These are phyloP conservation scores for Glaucopsyche alexis DNA, from an alignment of 2,888 invertebrate species.

Conservation along the genomic window DNA sequence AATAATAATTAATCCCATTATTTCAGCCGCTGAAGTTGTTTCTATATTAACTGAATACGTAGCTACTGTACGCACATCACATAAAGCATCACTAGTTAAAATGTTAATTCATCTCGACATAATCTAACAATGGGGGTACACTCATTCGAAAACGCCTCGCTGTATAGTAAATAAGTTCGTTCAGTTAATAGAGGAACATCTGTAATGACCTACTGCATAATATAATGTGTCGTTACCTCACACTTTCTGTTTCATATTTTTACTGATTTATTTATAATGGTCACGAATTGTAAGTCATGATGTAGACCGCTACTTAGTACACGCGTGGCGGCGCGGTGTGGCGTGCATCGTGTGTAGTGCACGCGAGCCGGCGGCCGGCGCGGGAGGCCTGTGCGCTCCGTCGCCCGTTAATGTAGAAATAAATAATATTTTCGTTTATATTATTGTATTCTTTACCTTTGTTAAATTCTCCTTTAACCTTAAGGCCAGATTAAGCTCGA, in stretches of 20 bases:
- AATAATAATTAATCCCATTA: conserved; percentile 44
- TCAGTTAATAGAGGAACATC: conserved; percentile 61
- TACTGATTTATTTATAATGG: conserved; percentile 65
- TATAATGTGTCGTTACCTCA: conserved; percentile 71
- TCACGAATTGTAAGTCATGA: conserved; percentile 58
- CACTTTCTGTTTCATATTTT: conserved; percentile 71
- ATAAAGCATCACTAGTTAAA: conserved; percentile 30
- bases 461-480: conserved; percentile 13
- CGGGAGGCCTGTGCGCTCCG: conserved; percentile 52
- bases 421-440: conserved; percentile 80
- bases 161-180: conserved; percentile 36
- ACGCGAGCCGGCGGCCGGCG: conserved; percentile 51
- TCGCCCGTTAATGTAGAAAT: conserved; percentile 75
- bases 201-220: conserved; percentile 51
- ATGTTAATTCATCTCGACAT: neutral
- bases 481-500: neutral
- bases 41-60: conserved; percentile 61
- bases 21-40: conserved; percentile 55
- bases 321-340: conserved; percentile 60
- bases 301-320: conserved; percentile 69
- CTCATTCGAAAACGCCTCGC: neutral
- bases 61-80: conserved; percentile 27
- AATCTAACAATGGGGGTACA: neutral
- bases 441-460: conserved; percentile 54
- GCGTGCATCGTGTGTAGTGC: conserved; percentile 65